phyloP scores from a whole-genome alignment of 2,797 vertebrate genomes.

The Anisognathus igniventris region DNA sequence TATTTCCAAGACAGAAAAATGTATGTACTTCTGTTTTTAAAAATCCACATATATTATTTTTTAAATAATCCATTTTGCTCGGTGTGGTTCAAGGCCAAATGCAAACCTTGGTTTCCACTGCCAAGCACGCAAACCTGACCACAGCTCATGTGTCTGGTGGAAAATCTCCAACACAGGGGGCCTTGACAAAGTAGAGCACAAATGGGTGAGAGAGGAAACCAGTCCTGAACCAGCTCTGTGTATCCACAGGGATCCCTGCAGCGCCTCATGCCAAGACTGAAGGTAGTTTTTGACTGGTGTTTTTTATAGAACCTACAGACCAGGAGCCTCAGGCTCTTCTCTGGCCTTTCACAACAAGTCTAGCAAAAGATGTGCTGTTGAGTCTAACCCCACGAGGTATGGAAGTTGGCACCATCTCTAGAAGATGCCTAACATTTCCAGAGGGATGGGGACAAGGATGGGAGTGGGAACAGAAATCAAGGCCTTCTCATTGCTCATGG shows the following conservation, averaged over 20 bases:
- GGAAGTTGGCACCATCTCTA: neutral
- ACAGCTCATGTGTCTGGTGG: neutral
- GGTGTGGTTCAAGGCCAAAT: neutral
- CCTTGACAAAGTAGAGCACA: neutral
- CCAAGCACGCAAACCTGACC: neutral
- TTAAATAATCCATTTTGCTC: neutral
- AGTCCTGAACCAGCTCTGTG: neutral
- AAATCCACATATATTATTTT: neutral
- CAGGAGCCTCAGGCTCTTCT: neutral
- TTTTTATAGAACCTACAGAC: neutral
- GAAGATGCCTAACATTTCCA: neutral
- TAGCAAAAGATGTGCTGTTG: neutral
- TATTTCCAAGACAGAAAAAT: neutral
- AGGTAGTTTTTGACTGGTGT: neutral
- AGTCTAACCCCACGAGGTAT: fast-evolving
- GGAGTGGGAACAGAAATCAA: neutral
- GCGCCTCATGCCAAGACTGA: neutral
- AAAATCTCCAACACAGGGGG: neutral
- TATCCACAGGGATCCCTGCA: neutral
- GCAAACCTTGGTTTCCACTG: neutral
- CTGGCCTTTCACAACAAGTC: neutral
- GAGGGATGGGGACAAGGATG: neutral
- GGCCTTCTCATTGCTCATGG: neutral
- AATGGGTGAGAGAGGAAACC: neutral
- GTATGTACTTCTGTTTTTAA: neutral